phyloP scores from a whole-genome alignment of 2,113 vertebrate species.

The Eidolon helvum region DNA sequence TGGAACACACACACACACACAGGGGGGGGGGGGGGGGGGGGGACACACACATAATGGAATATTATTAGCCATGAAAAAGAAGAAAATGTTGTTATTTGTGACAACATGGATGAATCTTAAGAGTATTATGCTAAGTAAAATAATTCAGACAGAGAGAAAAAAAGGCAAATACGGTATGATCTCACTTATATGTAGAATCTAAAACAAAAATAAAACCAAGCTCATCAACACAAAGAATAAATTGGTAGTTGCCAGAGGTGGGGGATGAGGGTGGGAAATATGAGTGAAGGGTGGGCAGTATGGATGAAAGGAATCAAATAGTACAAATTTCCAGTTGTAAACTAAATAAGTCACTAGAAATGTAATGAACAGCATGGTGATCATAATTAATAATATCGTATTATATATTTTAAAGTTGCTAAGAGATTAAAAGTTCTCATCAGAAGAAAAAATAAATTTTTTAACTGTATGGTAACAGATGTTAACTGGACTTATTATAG shows the following conservation, averaged over 20 bases:
- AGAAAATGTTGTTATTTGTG: neutral
- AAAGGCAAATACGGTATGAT: neutral
- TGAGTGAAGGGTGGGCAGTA: neutral
- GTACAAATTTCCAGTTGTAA: neutral
- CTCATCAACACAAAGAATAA: neutral
- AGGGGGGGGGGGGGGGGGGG: no score
- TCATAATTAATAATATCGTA: neutral
- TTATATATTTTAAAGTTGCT: neutral
- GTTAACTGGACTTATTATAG: neutral
- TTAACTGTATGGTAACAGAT: neutral
- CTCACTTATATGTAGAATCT: neutral
- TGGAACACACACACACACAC: neutral
- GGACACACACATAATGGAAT: no score
- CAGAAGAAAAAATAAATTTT: neutral
- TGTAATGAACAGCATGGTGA: neutral
- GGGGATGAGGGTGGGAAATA: neutral
- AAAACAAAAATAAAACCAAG: neutral
- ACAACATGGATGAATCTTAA: neutral
- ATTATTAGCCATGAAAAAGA: neutral
- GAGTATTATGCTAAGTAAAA: neutral
- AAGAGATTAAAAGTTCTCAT: neutral
- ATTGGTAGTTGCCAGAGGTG: neutral
- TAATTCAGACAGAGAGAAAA: neutral
- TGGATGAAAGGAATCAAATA: neutral
- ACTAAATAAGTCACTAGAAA: neutral